Conservation (phyloP, 2,888 invertebrate genomes). For the Caenorhabditis plicata region DNA sequence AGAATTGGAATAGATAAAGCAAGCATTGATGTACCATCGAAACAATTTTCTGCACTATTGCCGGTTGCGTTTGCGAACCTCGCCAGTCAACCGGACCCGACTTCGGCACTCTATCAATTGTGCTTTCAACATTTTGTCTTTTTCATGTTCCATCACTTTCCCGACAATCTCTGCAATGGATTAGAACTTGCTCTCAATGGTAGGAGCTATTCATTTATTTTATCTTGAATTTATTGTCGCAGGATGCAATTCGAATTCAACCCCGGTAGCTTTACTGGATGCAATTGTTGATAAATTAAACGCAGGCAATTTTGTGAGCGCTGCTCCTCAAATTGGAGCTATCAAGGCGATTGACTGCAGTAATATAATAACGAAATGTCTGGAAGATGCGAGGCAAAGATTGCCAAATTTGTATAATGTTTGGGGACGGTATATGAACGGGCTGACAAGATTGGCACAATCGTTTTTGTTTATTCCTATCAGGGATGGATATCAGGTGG, state of each 20-base stretch:
- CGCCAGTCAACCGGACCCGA: slow-evolving; percentile 39
- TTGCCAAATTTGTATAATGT: slow-evolving; percentile 29
- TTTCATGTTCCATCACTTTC: slow-evolving; percentile 61
- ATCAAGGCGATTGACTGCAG: slow-evolving; percentile 32
- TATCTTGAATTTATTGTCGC: neutral
- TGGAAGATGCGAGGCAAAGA: slow-evolving; percentile 35
- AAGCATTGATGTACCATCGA: slow-evolving; percentile 52
- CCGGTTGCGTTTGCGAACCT: slow-evolving; percentile 52
- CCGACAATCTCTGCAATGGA: slow-evolving; percentile 53
- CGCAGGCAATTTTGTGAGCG: slow-evolving; percentile 21
- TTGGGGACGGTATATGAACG: slow-evolving; percentile 33
- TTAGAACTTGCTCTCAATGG: slow-evolving; percentile 48
- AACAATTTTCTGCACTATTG: slow-evolving; percentile 59
- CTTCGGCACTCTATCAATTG: slow-evolving; percentile 37
- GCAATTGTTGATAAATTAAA: slow-evolving; percentile 37
- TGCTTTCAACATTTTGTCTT: slow-evolving; percentile 57
- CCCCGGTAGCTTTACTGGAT: slow-evolving; percentile 47
- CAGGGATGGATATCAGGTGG: slow-evolving; percentile 30
- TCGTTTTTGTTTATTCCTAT: slow-evolving; percentile 38
- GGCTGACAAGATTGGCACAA: slow-evolving; percentile 35
- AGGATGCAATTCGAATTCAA: slow-evolving; percentile 51
- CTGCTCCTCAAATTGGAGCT: slow-evolving; percentile 12
- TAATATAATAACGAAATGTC: slow-evolving; percentile 11
- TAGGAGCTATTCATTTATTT: slow-evolving; percentile 2
- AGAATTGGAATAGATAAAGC: slow-evolving; percentile 57